These are phyloP conservation scores for Sesamia nonagrioides DNA, from an alignment of 1,140 invertebrate species.

Conservation along the genomic window DNA sequence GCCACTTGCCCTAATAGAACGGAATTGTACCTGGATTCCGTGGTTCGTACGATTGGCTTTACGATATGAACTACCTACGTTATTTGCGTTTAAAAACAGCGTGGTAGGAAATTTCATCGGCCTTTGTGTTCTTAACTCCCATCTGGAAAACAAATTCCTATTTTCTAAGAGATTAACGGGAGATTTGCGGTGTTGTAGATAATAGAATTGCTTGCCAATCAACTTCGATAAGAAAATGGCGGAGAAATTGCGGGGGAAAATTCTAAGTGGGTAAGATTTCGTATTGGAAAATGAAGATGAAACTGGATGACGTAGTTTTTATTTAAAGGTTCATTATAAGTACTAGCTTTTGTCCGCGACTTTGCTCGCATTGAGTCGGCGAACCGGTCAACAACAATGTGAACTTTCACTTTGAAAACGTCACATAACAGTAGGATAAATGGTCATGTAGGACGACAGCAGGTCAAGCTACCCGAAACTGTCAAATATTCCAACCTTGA, in stretches of 20 bases:
- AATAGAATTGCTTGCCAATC: slow-evolving; percentile 3
- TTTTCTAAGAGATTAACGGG: not conserved
- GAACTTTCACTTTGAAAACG: too few species aligned
- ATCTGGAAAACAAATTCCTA: not conserved
- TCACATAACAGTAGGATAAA: too few species aligned
- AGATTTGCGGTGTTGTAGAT: slow-evolving; percentile 9
- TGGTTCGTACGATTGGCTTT: not conserved
- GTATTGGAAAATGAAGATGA: slow-evolving; percentile 10
- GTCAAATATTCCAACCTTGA: too few species aligned
- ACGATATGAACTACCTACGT: slow-evolving; percentile 16
- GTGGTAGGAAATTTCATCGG: not conserved
- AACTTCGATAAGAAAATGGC: not conserved
- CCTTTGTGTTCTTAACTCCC: not conserved
- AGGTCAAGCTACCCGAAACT: too few species aligned
- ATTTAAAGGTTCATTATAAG: not conserved
- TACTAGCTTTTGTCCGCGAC: too few species aligned
- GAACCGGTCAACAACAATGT: too few species aligned
- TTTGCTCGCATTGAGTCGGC: too few species aligned
- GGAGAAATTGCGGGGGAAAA: not conserved
- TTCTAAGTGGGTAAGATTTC: not conserved
- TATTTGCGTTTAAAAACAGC: not conserved
- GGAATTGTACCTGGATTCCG: not conserved
- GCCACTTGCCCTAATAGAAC: not conserved
- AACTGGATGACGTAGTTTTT: not conserved
- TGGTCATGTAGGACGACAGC: too few species aligned